Conservation (phyloP, 2,113 vertebrate genomes). For the Coryphaenoides rupestris region DNA sequence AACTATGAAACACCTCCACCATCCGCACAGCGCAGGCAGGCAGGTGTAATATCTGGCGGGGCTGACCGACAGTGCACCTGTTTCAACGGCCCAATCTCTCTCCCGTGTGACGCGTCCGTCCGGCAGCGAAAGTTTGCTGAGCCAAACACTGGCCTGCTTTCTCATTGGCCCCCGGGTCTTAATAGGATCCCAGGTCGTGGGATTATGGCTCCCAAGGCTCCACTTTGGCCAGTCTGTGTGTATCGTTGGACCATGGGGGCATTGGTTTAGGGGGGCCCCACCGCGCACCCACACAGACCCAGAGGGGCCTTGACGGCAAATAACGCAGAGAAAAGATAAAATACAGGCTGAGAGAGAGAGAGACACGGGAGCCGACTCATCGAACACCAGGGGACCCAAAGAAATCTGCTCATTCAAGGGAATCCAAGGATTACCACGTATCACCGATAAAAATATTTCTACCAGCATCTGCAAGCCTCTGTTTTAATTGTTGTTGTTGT, state of each 20-base stretch:
- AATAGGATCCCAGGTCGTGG: slow-evolving; percentile 74
- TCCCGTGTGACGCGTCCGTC: slow-evolving; percentile 40
- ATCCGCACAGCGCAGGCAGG: too few relatives aligned
- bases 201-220: slow-evolving; percentile 68
- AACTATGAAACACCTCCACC: too few relatives aligned
- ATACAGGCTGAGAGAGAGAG: too few relatives aligned
- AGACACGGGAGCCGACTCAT: too few relatives aligned
- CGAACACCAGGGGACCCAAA: not conserved
- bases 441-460: slow-evolving; percentile 11
- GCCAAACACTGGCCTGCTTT: slow-evolving; percentile 74
- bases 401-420: slow-evolving; percentile 13
- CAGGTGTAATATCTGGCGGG: not conserved
- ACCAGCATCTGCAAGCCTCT: too few relatives aligned
- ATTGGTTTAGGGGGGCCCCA: slow-evolving; percentile 60
- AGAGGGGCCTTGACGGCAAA: not conserved
- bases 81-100: slow-evolving; percentile 30
- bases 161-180: slow-evolving; percentile 68
- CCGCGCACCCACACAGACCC: slow-evolving; percentile 30
- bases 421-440: slow-evolving; percentile 30
- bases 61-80: slow-evolving; percentile 2
- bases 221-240: slow-evolving; percentile 59
- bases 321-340: too few relatives aligned
- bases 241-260: slow-evolving; percentile 65
- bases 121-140: slow-evolving; percentile 71
- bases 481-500: not conserved